Base-by-base conservation (phyloP, 2,888 invertebrate genomes). In the Eilema depressum region DNA sequence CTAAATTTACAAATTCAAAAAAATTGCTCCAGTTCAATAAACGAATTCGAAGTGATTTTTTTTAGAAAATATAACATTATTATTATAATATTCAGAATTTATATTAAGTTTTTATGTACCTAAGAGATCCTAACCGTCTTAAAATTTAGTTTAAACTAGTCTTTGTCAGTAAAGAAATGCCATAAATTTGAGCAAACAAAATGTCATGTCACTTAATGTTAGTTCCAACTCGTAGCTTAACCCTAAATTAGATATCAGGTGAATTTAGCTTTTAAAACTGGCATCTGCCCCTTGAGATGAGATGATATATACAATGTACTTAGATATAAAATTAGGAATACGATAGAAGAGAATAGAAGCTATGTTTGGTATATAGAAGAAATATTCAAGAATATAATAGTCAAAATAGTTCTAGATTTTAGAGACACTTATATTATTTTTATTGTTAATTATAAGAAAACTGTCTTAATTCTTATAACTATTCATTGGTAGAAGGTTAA, bases 141-240 rank as follows among this genome's bases (percentile, higher is more conserved):
- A 82, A 77, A 81, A 82, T 77, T 79, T 80, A 85, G 73, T 69
- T 69, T 85, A 82, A 78, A 80, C 83, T 89, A 93, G 86, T 90
- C 88, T 91, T 91, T 88, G 83, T 89, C 86, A 86, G 76, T 88
- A 89, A 87, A 91, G 90, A 95, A 95, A 95, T 95, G 95, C 94
- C 90, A 92, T 93, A 86, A 83, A 88, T 93, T 95, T 95, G 95
- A 95, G 95, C 94, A 95, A 95, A 94, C 85, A 88, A 92, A 92
- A 92, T 85, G 83, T 90, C 80, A 68, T 77, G 70, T 75, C 63
- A n/a, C 72, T 76, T 77, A 70, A 59, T 71, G n/a, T 33, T 30
- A 70, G 69, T 74, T 69, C 37, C 63, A 30, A 66, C 68, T 63
- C 64, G 68, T 28, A 41, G 59, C 68, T 57, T 37, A 73, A 68